Conservation (phyloP, 2,888 invertebrate genomes). For the Ommatoiulus sabulosus region DNA sequence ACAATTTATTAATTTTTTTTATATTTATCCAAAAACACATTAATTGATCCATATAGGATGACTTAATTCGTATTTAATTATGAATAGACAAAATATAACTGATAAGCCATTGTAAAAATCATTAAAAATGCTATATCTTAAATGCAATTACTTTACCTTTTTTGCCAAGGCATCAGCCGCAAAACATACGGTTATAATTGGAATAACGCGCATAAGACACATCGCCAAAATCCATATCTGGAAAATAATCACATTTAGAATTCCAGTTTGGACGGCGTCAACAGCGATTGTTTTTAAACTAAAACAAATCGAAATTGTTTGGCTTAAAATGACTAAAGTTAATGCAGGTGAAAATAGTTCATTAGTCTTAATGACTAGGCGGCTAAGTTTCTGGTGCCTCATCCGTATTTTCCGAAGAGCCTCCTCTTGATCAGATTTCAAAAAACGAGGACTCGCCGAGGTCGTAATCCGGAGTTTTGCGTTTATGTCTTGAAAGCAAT, state of each 20-base stretch:
- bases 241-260: background rate
- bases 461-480: background rate
- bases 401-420: background rate
- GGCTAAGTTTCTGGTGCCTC: background rate
- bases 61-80: too few relatives aligned
- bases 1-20: too few relatives aligned
- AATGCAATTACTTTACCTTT: background rate
- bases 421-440: background rate
- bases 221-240: background rate
- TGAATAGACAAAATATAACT: background rate
- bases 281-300: background rate
- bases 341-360: background rate
- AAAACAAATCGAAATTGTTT: background rate
- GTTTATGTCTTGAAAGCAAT: background rate
- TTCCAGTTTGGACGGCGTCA: background rate
- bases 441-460: background rate
- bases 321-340: background rate
- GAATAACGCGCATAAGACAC: background rate
- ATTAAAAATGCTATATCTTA: background rate
- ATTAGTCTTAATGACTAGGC: background rate
- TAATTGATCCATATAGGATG: too few relatives aligned
- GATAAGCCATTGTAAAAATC: background rate
- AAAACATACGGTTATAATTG: background rate
- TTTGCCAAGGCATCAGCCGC: background rate
- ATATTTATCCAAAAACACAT: too few relatives aligned